These are phyloP conservation scores for Caracal caracal DNA, from an alignment of 2,113 vertebrate genomes.

Conservation along the genomic window DNA sequence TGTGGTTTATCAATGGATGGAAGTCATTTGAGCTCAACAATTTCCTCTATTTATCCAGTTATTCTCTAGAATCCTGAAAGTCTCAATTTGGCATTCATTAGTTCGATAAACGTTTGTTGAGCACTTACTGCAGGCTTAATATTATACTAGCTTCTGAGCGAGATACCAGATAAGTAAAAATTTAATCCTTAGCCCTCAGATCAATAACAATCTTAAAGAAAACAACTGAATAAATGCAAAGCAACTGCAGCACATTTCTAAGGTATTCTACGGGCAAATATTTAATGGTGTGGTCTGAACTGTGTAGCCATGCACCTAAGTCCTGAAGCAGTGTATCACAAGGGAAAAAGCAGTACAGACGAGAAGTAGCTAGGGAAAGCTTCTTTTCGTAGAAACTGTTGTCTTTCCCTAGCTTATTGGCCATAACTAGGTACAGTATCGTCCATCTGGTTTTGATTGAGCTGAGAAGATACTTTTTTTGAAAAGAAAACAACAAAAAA, in stretches of 20 bases:
- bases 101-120: slow-evolving; percentile 39
- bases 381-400: slow-evolving; percentile 51
- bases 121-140: not conserved
- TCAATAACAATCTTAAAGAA: slow-evolving; percentile 35
- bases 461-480: slow-evolving; percentile 36
- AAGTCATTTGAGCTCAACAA: not conserved
- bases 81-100: slow-evolving; percentile 5
- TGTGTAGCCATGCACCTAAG: not conserved
- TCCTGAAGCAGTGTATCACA: not conserved
- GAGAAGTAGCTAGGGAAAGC: not conserved
- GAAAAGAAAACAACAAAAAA: slow-evolving; percentile 48
- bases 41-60: slow-evolving; percentile 5
- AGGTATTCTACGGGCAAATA: slow-evolving; percentile 31
- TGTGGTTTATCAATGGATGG: not conserved
- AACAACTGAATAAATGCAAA: slow-evolving; percentile 42
- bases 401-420: slow-evolving; percentile 1
- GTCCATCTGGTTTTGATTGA: slow-evolving; percentile 62
- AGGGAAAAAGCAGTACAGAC: slow-evolving; percentile 1
- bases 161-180: slow-evolving; percentile 31
- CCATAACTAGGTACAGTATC: slow-evolving; percentile 1
- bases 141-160: not conserved
- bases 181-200: not conserved
- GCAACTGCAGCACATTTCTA: slow-evolving; percentile 27
- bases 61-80: slow-evolving; percentile 33
- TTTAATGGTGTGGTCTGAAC: not conserved